Conservation (phyloP, 2,113 vertebrate genomes). For the Axis porcinus region DNA sequence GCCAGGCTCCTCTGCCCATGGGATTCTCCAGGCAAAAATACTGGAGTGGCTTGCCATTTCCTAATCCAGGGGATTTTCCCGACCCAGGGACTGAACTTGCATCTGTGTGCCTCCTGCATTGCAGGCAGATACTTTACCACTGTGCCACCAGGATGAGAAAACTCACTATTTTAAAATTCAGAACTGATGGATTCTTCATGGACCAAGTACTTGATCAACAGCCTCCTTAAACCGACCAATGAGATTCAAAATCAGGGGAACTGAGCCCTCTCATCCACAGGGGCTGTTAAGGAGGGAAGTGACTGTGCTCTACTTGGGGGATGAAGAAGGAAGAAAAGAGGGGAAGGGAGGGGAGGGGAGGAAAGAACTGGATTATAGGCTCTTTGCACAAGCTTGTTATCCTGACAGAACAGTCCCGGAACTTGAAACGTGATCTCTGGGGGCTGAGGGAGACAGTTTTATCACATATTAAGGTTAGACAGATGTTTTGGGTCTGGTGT, state of each 20-base stretch:
- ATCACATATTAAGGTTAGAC: conserved; percentile 29
- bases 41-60: not conserved
- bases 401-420: conserved; percentile 53
- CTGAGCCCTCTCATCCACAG: not conserved
- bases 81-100: not conserved
- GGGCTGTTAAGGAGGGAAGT: rapidly evolving
- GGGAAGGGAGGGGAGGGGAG: too few species aligned
- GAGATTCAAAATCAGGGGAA: not conserved
- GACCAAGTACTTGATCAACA: not conserved
- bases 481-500: not conserved
- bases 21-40: not conserved
- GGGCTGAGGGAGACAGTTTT: not conserved
- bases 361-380: not conserved
- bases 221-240: not conserved
- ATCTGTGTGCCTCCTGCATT: not conserved
- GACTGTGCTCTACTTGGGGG: not conserved
- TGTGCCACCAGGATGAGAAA: not conserved
- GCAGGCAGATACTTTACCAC: not conserved
- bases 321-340: not conserved
- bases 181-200: not conserved
- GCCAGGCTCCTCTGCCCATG: not conserved
- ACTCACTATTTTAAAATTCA: not conserved
- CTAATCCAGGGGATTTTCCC: not conserved
- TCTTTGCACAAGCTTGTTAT: not conserved
- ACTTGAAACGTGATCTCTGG: conserved; percentile 49